Conservation (phyloP, 2,113 vertebrate genomes). For the Bufo gargarizans region DNA sequence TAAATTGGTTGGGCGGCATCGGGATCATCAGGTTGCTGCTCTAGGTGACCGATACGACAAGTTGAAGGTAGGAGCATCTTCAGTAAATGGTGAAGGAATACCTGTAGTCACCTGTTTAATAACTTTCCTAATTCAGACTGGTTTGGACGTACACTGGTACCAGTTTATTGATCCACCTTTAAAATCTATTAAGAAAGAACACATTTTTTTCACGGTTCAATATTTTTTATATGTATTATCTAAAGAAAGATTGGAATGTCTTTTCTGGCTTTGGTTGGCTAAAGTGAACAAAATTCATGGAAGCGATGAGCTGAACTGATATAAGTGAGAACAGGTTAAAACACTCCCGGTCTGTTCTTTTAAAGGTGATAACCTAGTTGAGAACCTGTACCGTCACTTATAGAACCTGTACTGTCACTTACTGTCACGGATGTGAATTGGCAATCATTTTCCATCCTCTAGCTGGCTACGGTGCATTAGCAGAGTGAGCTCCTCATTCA, state of each 20-base stretch:
- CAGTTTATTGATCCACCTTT: neutral
- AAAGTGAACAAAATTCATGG: neutral
- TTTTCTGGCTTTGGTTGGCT: neutral
- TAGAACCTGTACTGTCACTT: neutral
- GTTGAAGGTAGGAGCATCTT: slow-evolving; percentile 86
- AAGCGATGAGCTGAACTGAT: neutral
- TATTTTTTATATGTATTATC: neutral
- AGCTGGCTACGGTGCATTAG: neutral
- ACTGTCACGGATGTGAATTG: neutral
- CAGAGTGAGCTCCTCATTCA: neutral
- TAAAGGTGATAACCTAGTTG: neutral
- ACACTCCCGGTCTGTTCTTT: neutral
- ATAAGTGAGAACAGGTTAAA: neutral
- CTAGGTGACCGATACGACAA: slow-evolving; percentile 91
- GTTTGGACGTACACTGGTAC: neutral
- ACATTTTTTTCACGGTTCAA: neutral
- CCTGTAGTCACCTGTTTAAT: neutral
- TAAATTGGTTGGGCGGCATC: slow-evolving; percentile 93
- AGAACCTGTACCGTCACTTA: neutral
- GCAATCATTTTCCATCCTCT: neutral
- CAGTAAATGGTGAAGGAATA: neutral
- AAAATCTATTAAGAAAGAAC: neutral
- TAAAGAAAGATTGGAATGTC: neutral
- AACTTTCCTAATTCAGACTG: neutral
- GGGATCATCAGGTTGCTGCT: slow-evolving; percentile 95